These are phyloP conservation scores for Drosophila borborema DNA, from an alignment of 2,888 invertebrate genomes.

Conservation along the genomic window DNA sequence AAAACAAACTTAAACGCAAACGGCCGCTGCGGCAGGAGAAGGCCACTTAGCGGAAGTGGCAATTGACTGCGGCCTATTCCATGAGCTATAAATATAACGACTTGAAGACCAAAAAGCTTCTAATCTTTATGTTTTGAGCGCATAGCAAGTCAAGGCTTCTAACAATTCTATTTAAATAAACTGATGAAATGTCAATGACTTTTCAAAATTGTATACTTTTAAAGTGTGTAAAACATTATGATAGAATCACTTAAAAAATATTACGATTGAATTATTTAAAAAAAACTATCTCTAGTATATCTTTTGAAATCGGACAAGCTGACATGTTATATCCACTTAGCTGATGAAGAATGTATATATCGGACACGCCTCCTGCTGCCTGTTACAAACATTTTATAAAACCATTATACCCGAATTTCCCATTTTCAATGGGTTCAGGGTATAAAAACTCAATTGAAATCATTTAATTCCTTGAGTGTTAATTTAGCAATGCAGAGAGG, in stretches of 20 bases:
- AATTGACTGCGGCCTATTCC: slow-evolving; percentile 37
- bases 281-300: too few species aligned
- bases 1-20: too few species aligned
- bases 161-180: slow-evolving; percentile 16
- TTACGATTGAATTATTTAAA: neutral
- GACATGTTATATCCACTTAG: too few species aligned
- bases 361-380: too few species aligned
- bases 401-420: too few species aligned
- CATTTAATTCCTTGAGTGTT: too few species aligned
- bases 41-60: slow-evolving; percentile 63
- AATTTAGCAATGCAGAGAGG: too few species aligned
- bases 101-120: slow-evolving; percentile 13
- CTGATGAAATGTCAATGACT: neutral
- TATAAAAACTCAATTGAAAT: too few species aligned
- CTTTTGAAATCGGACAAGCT: too few species aligned
- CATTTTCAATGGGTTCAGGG: too few species aligned
- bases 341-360: too few species aligned
- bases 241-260: neutral
- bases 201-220: neutral
- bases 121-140: neutral
- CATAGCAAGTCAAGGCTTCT: slow-evolving; percentile 12
- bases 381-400: too few species aligned
- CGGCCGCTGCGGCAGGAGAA: slow-evolving; percentile 48
- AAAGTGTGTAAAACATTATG: neutral
- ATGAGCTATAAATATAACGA: slow-evolving; percentile 23